Conservation (phyloP, 1,140 invertebrate genomes). For the Megalopta genalis region DNA sequence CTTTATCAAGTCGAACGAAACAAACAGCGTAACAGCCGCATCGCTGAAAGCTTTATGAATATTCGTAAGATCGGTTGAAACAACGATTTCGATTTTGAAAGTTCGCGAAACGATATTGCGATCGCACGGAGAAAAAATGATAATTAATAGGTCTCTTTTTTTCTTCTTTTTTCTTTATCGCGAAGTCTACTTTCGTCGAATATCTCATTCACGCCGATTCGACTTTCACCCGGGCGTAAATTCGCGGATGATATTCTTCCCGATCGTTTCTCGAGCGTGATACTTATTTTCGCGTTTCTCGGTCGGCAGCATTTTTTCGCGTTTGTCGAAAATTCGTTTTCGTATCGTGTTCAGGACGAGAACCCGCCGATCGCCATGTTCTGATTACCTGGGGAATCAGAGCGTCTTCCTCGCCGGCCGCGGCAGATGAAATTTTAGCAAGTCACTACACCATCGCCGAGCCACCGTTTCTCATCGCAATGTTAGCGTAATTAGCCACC, state of each 20-base stretch:
- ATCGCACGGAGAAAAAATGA: not conserved
- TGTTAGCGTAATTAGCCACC: constrained; percentile 45
- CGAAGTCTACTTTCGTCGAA: constrained; percentile 38
- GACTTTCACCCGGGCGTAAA: constrained; percentile 13
- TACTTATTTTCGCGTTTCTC: too few species aligned
- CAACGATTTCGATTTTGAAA: too few species aligned
- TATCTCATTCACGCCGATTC: constrained; percentile 1
- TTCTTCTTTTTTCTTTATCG: not conserved
- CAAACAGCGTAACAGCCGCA: too few species aligned
- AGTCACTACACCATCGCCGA: constrained; percentile 40
- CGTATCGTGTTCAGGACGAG: constrained; percentile 50
- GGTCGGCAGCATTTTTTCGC: not conserved
- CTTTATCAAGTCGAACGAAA: too few species aligned
- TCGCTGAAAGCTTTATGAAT: too few species aligned
- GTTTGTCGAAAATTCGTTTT: constrained; percentile 34
- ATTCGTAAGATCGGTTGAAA: too few species aligned
- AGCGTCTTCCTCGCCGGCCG: constrained; percentile 49
- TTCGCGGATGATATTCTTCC: not conserved
- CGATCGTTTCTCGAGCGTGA: not conserved
- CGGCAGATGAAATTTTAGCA: constrained; percentile 54
- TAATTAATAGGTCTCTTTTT: not conserved
- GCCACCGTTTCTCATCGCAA: constrained; percentile 14
- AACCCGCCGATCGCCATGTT: constrained; percentile 60
- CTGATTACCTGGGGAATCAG: constrained; percentile 65
- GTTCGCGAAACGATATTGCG: too few species aligned